phyloP scores from a whole-genome alignment of 1,140 invertebrate genomes.

The Platorchestia sp. region DNA sequence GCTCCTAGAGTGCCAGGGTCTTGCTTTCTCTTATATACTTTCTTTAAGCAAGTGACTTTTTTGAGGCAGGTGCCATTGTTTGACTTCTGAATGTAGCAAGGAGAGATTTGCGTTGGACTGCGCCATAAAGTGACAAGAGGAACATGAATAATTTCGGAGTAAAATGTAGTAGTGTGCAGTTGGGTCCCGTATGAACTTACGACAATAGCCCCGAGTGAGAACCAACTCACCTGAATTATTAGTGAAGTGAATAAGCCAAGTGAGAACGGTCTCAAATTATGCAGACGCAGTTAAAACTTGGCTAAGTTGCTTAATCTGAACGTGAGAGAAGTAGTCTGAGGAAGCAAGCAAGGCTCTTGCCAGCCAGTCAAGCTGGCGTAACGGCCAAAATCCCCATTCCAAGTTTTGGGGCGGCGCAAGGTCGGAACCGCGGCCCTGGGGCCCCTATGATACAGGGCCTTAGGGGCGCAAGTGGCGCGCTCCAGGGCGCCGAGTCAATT shows the following conservation, averaged over 20 bases:
- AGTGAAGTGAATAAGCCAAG: not conserved
- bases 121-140: too few relatives aligned
- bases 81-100: too few relatives aligned
- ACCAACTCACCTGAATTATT: too few relatives aligned
- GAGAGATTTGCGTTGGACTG: too few relatives aligned
- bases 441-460: not conserved
- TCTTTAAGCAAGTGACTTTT: too few relatives aligned
- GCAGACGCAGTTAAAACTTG: constrained; percentile 26
- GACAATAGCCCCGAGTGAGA: too few relatives aligned
- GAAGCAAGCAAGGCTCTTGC: constrained; percentile 8
- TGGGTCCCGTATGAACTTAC: too few relatives aligned
- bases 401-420: not conserved
- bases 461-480: not conserved
- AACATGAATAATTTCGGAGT: too few relatives aligned
- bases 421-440: not conserved
- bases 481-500: constrained; percentile 59
- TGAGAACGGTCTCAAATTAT: constrained; percentile 11
- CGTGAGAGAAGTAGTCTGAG: not conserved
- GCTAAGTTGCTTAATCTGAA: constrained; percentile 1
- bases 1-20: too few relatives aligned
- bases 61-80: too few relatives aligned
- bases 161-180: too few relatives aligned
- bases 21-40: too few relatives aligned
- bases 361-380: not conserved
- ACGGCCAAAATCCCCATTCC: constrained; percentile 3